phyloP scores from a whole-genome alignment of 2,797 vertebrate genomes.

The Alosa sapidissima region DNA sequence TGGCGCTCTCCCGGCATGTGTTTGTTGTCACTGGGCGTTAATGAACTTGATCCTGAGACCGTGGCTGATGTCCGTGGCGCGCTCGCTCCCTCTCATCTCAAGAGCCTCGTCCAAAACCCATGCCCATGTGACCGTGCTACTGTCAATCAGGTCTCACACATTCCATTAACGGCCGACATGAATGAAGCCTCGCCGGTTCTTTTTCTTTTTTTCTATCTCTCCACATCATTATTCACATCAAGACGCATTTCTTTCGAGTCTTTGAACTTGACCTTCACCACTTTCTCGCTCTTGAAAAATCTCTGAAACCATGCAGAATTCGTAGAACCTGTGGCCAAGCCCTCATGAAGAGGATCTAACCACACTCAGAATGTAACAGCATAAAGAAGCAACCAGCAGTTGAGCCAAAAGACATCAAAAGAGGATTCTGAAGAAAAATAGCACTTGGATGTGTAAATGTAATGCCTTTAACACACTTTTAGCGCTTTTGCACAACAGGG shows the following conservation, averaged over 20 bases:
- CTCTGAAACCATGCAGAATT: background rate
- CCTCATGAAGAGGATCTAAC: background rate
- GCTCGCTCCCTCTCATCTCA: conserved; percentile 36
- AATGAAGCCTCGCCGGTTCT: background rate
- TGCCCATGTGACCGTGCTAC: background rate
- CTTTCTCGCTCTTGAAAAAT: background rate
- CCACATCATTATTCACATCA: conserved; percentile 19
- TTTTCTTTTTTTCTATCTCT: background rate
- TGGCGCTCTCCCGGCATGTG: conserved; percentile 60
- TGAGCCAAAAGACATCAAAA: background rate
- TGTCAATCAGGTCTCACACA: background rate
- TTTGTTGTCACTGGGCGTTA: conserved; percentile 69
- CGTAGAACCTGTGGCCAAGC: background rate
- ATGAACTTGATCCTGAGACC: conserved; percentile 62
- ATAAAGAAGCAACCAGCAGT: conserved; percentile 11
- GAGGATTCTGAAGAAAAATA: background rate
- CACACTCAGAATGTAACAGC: background rate
- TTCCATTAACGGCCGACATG: background rate
- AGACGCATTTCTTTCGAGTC: background rate
- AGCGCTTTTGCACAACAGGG: background rate
- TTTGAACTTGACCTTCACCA: conserved; percentile 13
- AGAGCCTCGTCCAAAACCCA: background rate
- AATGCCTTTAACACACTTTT: background rate
- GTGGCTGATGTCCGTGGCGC: conserved; percentile 7
- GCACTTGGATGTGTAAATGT: conserved; percentile 16